Evolutionary conservation across 2,888 invertebrate species (phyloP).

Genomic region (Drosophila hamatofila): DNA sequence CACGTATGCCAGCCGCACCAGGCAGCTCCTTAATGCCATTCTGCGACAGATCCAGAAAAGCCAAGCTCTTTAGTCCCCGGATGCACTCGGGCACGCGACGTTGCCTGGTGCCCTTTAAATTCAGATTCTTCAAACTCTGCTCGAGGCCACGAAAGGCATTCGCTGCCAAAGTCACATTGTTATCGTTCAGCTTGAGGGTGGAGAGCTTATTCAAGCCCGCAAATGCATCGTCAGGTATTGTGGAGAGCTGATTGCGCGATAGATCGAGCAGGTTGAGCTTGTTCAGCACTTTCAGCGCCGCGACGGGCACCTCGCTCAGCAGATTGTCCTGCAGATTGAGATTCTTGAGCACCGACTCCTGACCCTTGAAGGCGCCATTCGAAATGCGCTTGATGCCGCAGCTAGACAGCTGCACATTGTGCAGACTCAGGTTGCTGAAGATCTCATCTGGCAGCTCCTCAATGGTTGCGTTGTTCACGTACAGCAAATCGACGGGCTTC

Average conservation of each 20-base stretch:
- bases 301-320: conserved; percentile 91
- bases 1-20: conserved; percentile 88
- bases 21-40: conserved; percentile 94
- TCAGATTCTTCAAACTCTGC: conserved; percentile 93
- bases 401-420: conserved; percentile 93
- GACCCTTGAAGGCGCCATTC: conserved; percentile 92
- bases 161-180: conserved; percentile 91
- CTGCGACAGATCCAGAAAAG: conserved; percentile 95
- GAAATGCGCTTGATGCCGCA: conserved; percentile 91
- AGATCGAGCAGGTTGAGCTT: conserved; percentile 93
- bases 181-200: conserved; percentile 94
- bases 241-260: conserved; percentile 91
- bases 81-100: conserved; percentile 92
- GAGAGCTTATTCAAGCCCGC: conserved; percentile 90
- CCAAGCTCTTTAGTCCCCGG: conserved; percentile 90
- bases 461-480: conserved; percentile 95
- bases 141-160: conserved; percentile 93
- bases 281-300: conserved; percentile 88
- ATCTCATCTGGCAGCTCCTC: conserved; percentile 89
- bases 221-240: conserved; percentile 92
- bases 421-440: conserved; percentile 90
- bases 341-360: conserved; percentile 92
- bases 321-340: conserved; percentile 94
- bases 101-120: conserved; percentile 94
- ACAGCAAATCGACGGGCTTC: conserved; percentile 92